A percentile compares a stretch with the other conserved stretches of the same genome.
phyloP scores from a whole-genome alignment of 2,888 invertebrate species.

The Agriotes lineatus region DNA sequence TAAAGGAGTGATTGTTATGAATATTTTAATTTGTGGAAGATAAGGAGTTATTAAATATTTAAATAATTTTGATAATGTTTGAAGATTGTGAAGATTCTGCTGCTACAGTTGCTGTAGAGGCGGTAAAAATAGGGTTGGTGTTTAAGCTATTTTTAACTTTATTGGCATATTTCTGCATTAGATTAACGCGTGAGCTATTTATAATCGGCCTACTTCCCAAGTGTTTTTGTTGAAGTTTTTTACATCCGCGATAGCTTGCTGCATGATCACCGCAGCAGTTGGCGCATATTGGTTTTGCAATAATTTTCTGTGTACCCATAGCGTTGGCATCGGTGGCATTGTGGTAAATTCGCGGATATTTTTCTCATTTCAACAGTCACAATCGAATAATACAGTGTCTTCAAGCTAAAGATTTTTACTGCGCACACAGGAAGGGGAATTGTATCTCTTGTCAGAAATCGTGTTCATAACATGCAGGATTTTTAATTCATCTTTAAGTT shows the following conservation, averaged over 20 bases:
- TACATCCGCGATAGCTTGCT: background rate
- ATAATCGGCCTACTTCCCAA: background rate
- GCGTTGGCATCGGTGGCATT: constrained; percentile 9
- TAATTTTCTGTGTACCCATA: constrained; percentile 5
- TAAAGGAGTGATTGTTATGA: background rate
- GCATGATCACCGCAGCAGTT: background rate
- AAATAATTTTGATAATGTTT: constrained; percentile 2
- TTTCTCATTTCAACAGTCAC: constrained; percentile 16
- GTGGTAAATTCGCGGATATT: background rate
- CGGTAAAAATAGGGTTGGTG: background rate
- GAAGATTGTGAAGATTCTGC: background rate
- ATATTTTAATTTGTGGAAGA: constrained; percentile 9
- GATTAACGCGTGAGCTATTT: background rate
- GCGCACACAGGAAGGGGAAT: constrained; percentile 19
- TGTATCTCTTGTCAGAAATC: constrained; percentile 9
- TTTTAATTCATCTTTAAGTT: background rate
- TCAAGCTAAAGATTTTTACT: background rate
- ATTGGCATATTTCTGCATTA: background rate
- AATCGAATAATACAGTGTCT: constrained; percentile 1
- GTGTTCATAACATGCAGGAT: constrained; percentile 9
- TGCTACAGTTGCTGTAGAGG: background rate
- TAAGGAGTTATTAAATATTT: background rate
- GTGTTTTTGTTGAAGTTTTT: background rate
- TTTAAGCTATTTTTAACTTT: background rate
- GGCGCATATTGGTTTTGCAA: constrained; percentile 2